A percentile compares a stretch with the other conserved stretches of the same genome.
phyloP scores from a whole-genome alignment of 2,888 invertebrate species.

The Eustalomyia histrio region DNA sequence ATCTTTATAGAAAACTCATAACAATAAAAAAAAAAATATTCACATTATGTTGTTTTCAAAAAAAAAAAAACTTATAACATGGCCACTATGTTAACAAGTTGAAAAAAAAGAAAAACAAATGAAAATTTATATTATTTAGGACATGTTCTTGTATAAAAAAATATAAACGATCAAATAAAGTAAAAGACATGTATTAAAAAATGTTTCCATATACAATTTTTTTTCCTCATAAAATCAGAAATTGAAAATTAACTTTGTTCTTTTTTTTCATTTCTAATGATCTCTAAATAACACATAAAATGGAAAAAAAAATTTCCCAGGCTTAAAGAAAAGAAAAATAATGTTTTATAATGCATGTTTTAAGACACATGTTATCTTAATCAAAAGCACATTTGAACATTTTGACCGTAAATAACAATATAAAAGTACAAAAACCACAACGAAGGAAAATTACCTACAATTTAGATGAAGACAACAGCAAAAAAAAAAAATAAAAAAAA shows the following conservation, averaged over 20 bases:
- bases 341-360: constrained; percentile 24
- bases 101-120: constrained; percentile 15
- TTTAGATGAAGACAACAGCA: constrained; percentile 42
- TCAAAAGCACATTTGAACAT: constrained; percentile 65
- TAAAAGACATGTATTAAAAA: constrained; percentile 15
- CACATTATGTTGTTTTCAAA: no score
- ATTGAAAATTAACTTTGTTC: constrained; percentile 59
- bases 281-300: constrained; percentile 37
- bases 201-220: constrained; percentile 23
- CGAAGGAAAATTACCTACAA: constrained; percentile 47
- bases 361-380: constrained; percentile 62
- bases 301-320: constrained; percentile 37
- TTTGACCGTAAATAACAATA: constrained; percentile 58
- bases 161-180: not conserved
- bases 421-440: constrained; percentile 22
- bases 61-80: no score
- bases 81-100: constrained; percentile 14
- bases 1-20: not conserved
- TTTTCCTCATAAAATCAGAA: constrained; percentile 17
- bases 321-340: constrained; percentile 27
- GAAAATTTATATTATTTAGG: constrained; percentile 25
- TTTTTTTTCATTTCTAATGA: constrained; percentile 34
- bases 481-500: not conserved
- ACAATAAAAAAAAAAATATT: not conserved
- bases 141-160: constrained; percentile 19